Evolutionary conservation across 2,888 invertebrate species (phyloP), one percentile per base, ranked within the genome.

Genomic region (Drosophila vallismaia): DNA sequence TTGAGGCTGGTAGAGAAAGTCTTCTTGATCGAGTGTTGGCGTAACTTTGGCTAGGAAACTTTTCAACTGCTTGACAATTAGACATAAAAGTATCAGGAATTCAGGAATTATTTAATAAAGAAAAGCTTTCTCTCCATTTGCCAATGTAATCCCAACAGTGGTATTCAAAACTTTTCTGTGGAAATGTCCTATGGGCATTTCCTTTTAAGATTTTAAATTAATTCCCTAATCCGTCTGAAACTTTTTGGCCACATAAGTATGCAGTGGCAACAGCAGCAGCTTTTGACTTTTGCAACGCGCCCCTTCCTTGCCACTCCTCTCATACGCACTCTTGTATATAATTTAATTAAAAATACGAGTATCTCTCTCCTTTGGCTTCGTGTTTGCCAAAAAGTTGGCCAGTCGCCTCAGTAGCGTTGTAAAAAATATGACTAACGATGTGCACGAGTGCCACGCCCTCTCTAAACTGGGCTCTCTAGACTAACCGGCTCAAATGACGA

Each of bases 391-490:
- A 76, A 80, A 83, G 46, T 76, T 85, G 55, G 40, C 52, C 6
- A 12, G 36, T 28, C 28, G 28, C 28, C 28, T 31, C 29, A 26
- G 6, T 12, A 52, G 44, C 40, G 31, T n/a, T 9, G 53, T 45
- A 68, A 86, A 74, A 77, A 79, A 77, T 74, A 72, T 83, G 76
- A 83, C 88, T 84, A 88, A 88, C 88, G 88, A 88, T 75, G 81
- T 74, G 76, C 72, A 70, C 71, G 71, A 75, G 62, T 59, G 63
- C 26, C 44, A 40, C 54, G 52, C 54, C 49, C 50, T 58, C 56
- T 19, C 19, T 19, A 19, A 19, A 19, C 1, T 54, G 60, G 64
- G 75, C 69, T n/a, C 36, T 12, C 36, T 5, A 1, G n/a, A 36
- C 36, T 36, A 36, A 36, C 36, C 12, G 36, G 46, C n/a, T 28